Conservation (phyloP, 2,113 vertebrate species). For the Periophthalmus modestus region DNA sequence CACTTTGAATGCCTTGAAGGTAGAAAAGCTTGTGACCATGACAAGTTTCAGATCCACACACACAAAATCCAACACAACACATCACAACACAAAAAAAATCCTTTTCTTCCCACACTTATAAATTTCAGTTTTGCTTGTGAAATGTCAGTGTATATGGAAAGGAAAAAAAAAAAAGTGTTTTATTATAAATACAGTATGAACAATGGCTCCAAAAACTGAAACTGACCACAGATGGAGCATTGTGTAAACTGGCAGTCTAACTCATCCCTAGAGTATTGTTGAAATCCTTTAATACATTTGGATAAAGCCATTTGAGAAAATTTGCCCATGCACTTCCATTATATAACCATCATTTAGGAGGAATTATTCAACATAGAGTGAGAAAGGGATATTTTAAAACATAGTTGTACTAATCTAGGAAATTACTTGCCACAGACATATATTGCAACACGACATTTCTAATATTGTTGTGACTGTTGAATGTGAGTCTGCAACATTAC, state of each 20-base stretch:
- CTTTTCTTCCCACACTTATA: neutral
- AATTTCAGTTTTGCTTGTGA: neutral
- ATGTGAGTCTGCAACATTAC: neutral
- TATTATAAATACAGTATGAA: conserved; percentile 10
- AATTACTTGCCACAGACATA: neutral
- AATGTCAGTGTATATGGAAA: neutral
- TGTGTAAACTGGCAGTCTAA: conserved; percentile 24
- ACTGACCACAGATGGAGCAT: conserved; percentile 39
- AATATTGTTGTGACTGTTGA: neutral
- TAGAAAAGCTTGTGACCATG: no score
- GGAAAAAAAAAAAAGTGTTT: no score
- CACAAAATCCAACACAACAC: neutral
- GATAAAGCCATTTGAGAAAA: conserved; percentile 30
- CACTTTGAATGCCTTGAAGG: no score
- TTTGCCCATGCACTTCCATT: conserved; percentile 21
- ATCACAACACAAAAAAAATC: neutral
- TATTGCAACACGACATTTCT: conserved; percentile 11
- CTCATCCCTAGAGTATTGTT: conserved; percentile 17
- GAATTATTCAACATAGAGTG: conserved; percentile 31
- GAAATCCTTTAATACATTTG: conserved; percentile 32
- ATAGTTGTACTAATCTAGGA: no score
- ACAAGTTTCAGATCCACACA: neutral
- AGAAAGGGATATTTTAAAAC: neutral
- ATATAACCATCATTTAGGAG: conserved; percentile 42
- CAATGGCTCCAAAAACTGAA: conserved; percentile 19